Conservation (phyloP, 2,113 vertebrate species). For the mouse (Mus musculus) region GRCm39 chr8:117088501-117089000, state of each 20-base stretch:
- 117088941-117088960: not conserved
- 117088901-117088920: not conserved
- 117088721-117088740: not conserved
- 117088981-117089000: slow-evolving; percentile 26
- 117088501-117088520: not conserved
- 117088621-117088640: not conserved
- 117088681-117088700: not conserved
- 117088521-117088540: not conserved
- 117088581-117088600: no score
- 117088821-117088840: not conserved
- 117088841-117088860: not conserved
- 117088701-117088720: slow-evolving; percentile 10
- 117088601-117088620: not conserved
- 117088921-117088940: not conserved
- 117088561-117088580: not conserved
- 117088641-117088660: not conserved
- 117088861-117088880: slow-evolving; percentile 30
- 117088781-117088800: not conserved
- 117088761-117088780: not conserved
- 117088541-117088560: not conserved
- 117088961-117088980: slow-evolving; percentile 47
- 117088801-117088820: not conserved
- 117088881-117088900: not conserved
- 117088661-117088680: not conserved
- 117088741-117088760: not conserved